Evolutionary conservation across 2,113 vertebrate genomes (phyloP), one percentile per base, ranked within the genome.

Genomic region (Ondatra zibethicus): DNA sequence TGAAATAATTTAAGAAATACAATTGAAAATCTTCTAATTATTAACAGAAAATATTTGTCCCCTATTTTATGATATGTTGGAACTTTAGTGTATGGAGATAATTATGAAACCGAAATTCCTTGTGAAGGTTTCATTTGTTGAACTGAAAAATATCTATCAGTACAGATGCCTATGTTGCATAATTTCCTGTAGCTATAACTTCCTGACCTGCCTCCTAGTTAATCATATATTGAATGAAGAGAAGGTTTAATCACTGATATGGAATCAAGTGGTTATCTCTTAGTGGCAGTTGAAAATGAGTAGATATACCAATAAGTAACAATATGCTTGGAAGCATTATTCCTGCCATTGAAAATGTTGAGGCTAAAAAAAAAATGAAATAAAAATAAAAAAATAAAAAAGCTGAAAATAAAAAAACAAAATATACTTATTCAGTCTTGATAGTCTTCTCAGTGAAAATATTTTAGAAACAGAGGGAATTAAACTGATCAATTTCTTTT

Each of bases 281-380:
- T 80, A 29, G 82, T 95, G 94, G 91, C 87, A 70, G 63, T 29
- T 93, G 61, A 97, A 93, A 93, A 97, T 95, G 78, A 96, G 52
- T 58, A 87, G 87, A 72, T 36, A n/a, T 73, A 85, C 63, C 47
- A 65, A 10, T 73, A 42, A 50, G 11, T 84, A 96, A 80, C 95
- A 73, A 96, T 91, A 91, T 80, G 33, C 92, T 84, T 93, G 14
- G 73, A 73, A 94, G 96, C 82, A 94, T 92, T 95, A 91, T 89
- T 96, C 91, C 70, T 88, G 42, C 82, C 68, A 80, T n/a, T 89
- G 47, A 95, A 94, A 96, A 95, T 39, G 12, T 39, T 58, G 6
- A 82, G 61, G 8, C 19, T 55, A 95, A 97, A 78, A 52, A 66
- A 68, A n/a, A 88, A 95, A 91, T 77, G 76, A 5, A 13, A 36